phyloP scores from a whole-genome alignment of 2,797 vertebrate genomes.

The Lutjanus argentimaculatus region DNA sequence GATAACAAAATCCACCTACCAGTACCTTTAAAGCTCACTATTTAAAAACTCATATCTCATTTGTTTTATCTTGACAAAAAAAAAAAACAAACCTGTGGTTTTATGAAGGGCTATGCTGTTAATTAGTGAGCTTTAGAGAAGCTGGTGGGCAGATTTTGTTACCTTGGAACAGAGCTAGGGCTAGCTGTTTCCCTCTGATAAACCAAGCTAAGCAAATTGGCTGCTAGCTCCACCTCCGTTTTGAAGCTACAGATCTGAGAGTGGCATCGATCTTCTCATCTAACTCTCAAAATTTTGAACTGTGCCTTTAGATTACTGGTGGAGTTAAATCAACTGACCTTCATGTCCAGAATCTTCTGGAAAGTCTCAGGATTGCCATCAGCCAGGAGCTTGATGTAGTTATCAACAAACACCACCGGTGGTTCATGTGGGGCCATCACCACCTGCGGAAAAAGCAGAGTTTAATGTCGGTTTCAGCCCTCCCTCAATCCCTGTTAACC shows the following conservation, averaged over 20 bases:
- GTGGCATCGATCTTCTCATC: background rate
- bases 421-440: conserved; percentile 99
- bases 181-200: background rate
- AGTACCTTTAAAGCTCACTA: too few relatives aligned
- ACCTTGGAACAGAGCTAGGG: background rate
- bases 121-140: background rate
- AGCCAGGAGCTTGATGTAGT: conserved; percentile 98
- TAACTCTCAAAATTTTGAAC: background rate
- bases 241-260: background rate
- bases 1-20: background rate
- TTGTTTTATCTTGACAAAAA: background rate
- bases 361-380: conserved; percentile 98
- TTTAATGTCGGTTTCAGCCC: conserved; percentile 50
- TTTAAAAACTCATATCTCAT: background rate
- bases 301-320: background rate
- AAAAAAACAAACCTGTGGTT: background rate
- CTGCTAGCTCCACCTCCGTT: background rate
- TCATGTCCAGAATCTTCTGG: conserved; percentile 99
- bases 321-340: conserved; percentile 83
- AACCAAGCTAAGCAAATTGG: background rate
- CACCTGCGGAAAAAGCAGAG: conserved; percentile 85
- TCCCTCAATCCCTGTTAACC: conserved; percentile 56
- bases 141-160: background rate
- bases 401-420: conserved; percentile 95
- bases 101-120: background rate